phyloP scores from a whole-genome alignment of 2,888 invertebrate species.

The Lithophane socia region DNA sequence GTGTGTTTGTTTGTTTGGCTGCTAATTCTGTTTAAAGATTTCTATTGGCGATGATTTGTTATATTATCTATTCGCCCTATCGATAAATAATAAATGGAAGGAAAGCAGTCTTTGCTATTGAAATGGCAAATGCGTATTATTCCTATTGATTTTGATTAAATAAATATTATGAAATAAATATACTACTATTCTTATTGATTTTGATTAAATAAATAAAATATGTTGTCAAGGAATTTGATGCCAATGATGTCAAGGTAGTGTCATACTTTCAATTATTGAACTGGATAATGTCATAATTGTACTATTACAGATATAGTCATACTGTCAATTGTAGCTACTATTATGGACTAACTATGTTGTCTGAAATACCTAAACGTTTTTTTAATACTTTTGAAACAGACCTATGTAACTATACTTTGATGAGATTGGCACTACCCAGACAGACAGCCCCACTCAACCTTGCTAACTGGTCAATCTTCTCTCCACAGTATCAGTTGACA shows the following conservation, averaged over 20 bases:
- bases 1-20: conserved; percentile 20
- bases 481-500: neutral
- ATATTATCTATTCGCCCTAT: neutral
- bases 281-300: too few relatives aligned
- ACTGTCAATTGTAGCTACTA: too few relatives aligned
- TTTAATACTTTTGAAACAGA: neutral
- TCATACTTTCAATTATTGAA: too few relatives aligned
- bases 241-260: too few relatives aligned
- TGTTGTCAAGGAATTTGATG: too few relatives aligned
- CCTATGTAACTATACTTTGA: neutral
- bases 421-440: neutral
- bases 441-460: neutral
- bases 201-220: too few relatives aligned
- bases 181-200: too few relatives aligned
- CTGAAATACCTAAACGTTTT: too few relatives aligned
- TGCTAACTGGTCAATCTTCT: neutral
- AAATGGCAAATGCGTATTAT: neutral
- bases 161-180: too few relatives aligned
- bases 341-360: too few relatives aligned
- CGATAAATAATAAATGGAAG: neutral
- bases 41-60: neutral
- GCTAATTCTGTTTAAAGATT: neutral
- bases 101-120: neutral
- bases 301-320: too few relatives aligned
- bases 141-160: neutral